Evolutionary conservation across 2,888 invertebrate species (phyloP).

Genomic region (Meteorus cinctellus): DNA sequence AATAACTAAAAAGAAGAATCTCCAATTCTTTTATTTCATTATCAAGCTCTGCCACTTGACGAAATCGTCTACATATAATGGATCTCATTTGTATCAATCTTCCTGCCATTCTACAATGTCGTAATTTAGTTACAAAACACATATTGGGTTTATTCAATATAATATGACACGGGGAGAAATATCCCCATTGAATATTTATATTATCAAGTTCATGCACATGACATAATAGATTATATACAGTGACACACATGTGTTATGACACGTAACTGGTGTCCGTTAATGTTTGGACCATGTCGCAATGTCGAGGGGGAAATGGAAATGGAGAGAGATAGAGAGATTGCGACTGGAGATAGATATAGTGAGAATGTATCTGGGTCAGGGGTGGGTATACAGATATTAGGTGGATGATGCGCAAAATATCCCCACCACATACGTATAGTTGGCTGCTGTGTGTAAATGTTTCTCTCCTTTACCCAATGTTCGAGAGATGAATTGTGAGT

Average conservation of each 20-base stretch:
- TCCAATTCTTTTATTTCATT: too few relatives aligned
- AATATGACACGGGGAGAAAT: too few relatives aligned
- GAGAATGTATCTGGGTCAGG: slow-evolving; percentile 47
- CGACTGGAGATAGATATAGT: slow-evolving; percentile 25
- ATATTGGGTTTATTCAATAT: too few relatives aligned
- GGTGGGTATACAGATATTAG: slow-evolving; percentile 69
- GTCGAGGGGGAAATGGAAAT: background rate
- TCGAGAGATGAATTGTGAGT: background rate
- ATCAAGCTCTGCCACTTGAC: too few relatives aligned
- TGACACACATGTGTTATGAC: slow-evolving; percentile 26
- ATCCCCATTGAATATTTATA: background rate
- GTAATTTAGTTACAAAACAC: too few relatives aligned
- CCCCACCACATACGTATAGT: slow-evolving; percentile 61
- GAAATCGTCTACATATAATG: too few relatives aligned
- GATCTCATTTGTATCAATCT: too few relatives aligned
- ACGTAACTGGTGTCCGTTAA: slow-evolving; percentile 26
- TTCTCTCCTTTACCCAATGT: background rate
- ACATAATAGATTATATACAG: slow-evolving; percentile 15
- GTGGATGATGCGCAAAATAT: slow-evolving; percentile 72
- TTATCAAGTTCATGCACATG: background rate
- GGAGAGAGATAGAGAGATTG: background rate
- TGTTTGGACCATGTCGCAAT: slow-evolving; percentile 12
- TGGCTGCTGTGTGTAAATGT: slow-evolving; percentile 16
- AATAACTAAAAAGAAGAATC: too few relatives aligned
- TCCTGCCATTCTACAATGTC: too few relatives aligned